Conservation (phyloP, 1,140 invertebrate species). For the Hypsibius dujardini region DNA sequence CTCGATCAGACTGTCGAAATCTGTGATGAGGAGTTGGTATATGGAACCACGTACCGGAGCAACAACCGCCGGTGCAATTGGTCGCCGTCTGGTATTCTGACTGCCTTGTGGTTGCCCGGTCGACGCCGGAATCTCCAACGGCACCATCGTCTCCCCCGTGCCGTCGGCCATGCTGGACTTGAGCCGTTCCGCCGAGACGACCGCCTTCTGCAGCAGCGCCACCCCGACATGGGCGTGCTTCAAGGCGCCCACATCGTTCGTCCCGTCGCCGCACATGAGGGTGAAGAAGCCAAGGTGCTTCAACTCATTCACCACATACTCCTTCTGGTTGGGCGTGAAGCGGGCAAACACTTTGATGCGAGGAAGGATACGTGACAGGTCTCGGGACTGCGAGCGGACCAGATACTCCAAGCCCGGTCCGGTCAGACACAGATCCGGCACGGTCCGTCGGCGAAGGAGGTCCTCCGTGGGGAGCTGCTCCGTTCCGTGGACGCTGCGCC, state of each 20-base stretch:
- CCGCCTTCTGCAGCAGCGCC: slow-evolving; percentile 68
- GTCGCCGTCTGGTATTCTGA: no score
- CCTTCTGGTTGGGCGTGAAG: slow-evolving; percentile 90
- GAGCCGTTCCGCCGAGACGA: slow-evolving; percentile 37
- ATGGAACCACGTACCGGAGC: no score
- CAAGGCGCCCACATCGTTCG: slow-evolving; percentile 98
- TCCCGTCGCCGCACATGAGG: slow-evolving; percentile 99
- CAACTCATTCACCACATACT: slow-evolving; percentile 72
- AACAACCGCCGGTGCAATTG: no score
- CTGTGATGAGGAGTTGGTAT: no score
- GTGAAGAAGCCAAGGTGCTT: slow-evolving; percentile 72
- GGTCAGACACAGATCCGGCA: slow-evolving; percentile 16
- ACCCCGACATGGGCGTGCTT: slow-evolving; percentile 90
- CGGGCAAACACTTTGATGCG: slow-evolving; percentile 73
- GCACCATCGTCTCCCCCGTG: background rate
- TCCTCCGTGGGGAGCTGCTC: background rate
- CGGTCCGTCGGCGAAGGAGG: slow-evolving; percentile 24
- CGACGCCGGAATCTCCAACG: background rate
- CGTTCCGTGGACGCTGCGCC: slow-evolving; percentile 2
- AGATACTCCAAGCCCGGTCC: slow-evolving; percentile 4
- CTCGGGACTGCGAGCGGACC: background rate
- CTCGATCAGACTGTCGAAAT: no score
- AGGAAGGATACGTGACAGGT: slow-evolving; percentile 44
- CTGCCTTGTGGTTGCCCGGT: no score
- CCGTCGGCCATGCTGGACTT: slow-evolving; percentile 31